phyloP scores from a whole-genome alignment of 1,140 invertebrate species.

The Atta texana region DNA sequence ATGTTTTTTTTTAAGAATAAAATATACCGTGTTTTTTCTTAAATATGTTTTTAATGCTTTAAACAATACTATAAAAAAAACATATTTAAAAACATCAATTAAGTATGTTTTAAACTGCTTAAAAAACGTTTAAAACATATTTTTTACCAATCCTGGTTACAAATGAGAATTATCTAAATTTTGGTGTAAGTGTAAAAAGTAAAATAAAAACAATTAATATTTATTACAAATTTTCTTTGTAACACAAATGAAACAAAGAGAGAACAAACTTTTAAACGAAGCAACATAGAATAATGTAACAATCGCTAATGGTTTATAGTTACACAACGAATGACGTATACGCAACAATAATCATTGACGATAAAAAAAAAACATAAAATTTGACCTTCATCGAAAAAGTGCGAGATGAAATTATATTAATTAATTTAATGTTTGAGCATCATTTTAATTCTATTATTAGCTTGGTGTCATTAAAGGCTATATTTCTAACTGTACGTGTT shows the following conservation, averaged over 20 bases:
- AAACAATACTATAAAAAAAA: no score
- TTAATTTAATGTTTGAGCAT: neutral
- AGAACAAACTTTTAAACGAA: neutral
- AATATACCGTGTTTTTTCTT: no score
- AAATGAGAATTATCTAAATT: no score
- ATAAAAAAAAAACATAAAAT: neutral
- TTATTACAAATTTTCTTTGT: conserved; percentile 16
- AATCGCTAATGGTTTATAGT: neutral
- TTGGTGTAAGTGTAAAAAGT: neutral
- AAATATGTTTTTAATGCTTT: no score
- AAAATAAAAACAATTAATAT: neutral
- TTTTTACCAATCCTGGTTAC: no score
- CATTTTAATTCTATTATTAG: conserved; percentile 5
- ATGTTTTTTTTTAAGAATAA: no score
- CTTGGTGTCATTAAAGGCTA: neutral
- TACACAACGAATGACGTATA: neutral
- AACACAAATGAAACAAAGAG: neutral
- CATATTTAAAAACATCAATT: no score
- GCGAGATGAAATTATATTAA: neutral
- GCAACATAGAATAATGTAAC: neutral
- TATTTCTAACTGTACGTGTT: neutral
- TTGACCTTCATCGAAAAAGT: neutral
- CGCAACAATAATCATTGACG: no score
- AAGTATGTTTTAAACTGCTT: no score
- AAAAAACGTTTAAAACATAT: no score